Conservation (phyloP, 1,140 invertebrate species). For the Saccostrea cuccullata region DNA sequence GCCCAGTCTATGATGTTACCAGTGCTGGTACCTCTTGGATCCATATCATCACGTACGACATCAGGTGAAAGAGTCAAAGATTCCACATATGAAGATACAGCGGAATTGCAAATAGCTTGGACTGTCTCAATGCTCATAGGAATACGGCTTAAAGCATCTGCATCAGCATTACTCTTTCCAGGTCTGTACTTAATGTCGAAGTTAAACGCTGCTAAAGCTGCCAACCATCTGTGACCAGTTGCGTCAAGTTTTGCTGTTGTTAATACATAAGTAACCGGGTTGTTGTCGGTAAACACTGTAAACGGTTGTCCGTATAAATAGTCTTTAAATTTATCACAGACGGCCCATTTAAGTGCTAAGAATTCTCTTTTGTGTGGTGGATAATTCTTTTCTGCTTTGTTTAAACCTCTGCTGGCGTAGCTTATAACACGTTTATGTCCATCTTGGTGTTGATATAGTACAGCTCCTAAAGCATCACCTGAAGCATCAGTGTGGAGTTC, state of each 20-base stretch:
- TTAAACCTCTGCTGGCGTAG: conserved; percentile 52
- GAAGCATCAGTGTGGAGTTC: conserved; percentile 59
- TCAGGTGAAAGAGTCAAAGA: conserved; percentile 1
- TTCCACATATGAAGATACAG: neutral
- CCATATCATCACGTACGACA: conserved; percentile 18
- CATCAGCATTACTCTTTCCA: conserved; percentile 52
- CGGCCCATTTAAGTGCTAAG: conserved; percentile 48
- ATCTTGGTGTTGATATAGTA: conserved; percentile 63
- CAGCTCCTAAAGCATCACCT: conserved; percentile 64
- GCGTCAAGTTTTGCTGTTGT: conserved; percentile 49
- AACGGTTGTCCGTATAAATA: conserved; percentile 55
- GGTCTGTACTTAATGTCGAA: conserved; percentile 49
- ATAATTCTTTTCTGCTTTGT: conserved; percentile 53
- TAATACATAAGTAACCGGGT: conserved; percentile 52
- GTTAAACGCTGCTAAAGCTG: conserved; percentile 40
- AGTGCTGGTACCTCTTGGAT: neutral
- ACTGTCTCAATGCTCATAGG: conserved; percentile 41
- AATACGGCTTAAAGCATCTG: conserved; percentile 31
- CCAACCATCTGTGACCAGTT: conserved; percentile 49
- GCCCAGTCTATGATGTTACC: conserved; percentile 43
- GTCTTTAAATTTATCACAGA: conserved; percentile 51
- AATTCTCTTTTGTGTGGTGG: conserved; percentile 52
- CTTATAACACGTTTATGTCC: conserved; percentile 60
- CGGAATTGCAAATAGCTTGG: conserved; percentile 35
- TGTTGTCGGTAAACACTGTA: conserved; percentile 52